These are phyloP conservation scores for Gracilinanus agilis DNA, from an alignment of 2,113 vertebrate species.

Conservation along the genomic window DNA sequence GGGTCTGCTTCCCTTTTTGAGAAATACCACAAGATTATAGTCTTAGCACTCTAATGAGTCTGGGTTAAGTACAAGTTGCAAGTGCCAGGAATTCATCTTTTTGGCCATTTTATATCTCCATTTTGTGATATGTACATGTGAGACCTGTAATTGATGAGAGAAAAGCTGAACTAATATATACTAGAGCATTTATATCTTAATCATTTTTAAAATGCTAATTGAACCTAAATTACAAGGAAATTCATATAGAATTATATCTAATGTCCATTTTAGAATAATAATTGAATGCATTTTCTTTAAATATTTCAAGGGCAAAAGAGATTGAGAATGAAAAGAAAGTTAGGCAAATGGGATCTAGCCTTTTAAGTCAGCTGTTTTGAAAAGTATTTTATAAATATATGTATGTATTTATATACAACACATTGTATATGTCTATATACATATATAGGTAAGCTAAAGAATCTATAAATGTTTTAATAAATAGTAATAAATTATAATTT, in stretches of 20 bases:
- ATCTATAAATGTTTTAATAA: neutral
- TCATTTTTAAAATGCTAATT: constrained; percentile 58
- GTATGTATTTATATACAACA: neutral
- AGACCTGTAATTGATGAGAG: constrained; percentile 13
- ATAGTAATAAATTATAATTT: neutral
- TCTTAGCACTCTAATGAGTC: neutral
- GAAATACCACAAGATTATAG: neutral
- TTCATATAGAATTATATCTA: constrained; percentile 34
- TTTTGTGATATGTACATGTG: neutral
- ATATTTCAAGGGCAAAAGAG: constrained; percentile 55
- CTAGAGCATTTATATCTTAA: constrained; percentile 40
- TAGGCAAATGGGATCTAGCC: constrained; percentile 36
- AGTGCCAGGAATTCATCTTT: constrained; percentile 36
- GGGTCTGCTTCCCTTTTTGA: neutral
- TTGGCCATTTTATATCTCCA: neutral
- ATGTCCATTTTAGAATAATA: constrained; percentile 46
- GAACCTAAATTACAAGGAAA: constrained; percentile 36
- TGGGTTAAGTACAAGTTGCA: neutral
- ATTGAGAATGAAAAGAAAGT: constrained; percentile 42
- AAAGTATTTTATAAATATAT: neutral
- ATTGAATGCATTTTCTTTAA: neutral
- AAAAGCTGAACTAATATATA: constrained; percentile 33
- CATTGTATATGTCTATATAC: neutral
- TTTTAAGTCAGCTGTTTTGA: constrained; percentile 36
- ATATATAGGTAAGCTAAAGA: neutral